Conservation (phyloP, 1,140 invertebrate species). For the Pachypeltis micranthus region DNA sequence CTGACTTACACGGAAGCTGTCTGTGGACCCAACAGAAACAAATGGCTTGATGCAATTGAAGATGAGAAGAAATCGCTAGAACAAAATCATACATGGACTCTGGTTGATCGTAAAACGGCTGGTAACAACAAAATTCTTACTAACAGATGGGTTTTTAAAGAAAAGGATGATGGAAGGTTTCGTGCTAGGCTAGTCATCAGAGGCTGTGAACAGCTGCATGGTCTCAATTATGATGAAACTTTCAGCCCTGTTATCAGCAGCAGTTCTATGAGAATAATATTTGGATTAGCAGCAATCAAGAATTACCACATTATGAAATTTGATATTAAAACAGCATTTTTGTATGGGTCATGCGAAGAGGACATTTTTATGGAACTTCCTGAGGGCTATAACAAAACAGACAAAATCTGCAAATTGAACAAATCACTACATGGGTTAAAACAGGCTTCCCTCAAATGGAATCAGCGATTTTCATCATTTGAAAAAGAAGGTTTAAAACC, state of each 20-base stretch:
- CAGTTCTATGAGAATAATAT: conserved; percentile 34
- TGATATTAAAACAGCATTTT: conserved; percentile 32
- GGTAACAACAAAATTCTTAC: conserved; percentile 15
- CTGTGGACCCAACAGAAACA: conserved; percentile 17
- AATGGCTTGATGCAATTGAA: conserved; percentile 26
- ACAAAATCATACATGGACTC: conserved; percentile 27
- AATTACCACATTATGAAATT: conserved; percentile 33
- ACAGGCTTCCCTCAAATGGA: conserved; percentile 31
- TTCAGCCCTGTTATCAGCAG: conserved; percentile 32
- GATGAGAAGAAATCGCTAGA: conserved; percentile 27
- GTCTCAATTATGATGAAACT: conserved; percentile 31
- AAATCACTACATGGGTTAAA: conserved; percentile 37
- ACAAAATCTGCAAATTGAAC: conserved; percentile 32
- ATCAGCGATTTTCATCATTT: conserved; percentile 16
- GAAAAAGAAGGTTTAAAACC: conserved; percentile 4
- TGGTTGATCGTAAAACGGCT: background rate
- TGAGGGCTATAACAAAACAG: conserved; percentile 25
- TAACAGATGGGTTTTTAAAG: conserved; percentile 22
- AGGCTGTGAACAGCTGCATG: conserved; percentile 31
- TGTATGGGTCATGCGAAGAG: background rate
- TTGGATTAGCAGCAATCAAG: conserved; percentile 32
- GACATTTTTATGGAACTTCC: conserved; percentile 17
- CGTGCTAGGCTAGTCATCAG: conserved; percentile 36
- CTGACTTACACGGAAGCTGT: conserved; percentile 28
- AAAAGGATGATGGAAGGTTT: conserved; percentile 20